phyloP scores from a whole-genome alignment of 1,140 invertebrate genomes.

The Drosophila sucinea region DNA sequence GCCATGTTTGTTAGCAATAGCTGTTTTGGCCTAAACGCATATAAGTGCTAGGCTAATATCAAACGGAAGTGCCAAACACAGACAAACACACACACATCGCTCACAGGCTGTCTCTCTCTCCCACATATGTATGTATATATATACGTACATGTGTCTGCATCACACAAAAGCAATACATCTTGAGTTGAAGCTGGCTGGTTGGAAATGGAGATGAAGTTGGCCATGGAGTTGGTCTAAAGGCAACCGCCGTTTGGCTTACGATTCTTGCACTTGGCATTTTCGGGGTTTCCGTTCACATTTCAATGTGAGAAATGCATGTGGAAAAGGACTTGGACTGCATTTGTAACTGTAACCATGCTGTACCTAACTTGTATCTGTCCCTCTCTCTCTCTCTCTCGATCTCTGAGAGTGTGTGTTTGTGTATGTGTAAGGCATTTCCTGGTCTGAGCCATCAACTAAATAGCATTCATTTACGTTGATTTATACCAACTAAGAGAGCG shows the following conservation, averaged over 20 bases:
- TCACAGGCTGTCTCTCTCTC: neutral
- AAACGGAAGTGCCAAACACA: conserved; percentile 72
- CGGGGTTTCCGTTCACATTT: conserved; percentile 71
- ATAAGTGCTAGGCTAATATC: conserved; percentile 72
- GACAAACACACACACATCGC: conserved; percentile 31
- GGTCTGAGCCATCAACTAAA: conserved; percentile 77
- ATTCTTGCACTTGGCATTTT: conserved; percentile 56
- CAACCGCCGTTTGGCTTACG: conserved; percentile 50
- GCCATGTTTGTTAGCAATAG: conserved; percentile 13
- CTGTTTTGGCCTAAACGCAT: conserved; percentile 62
- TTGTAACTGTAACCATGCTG: conserved; percentile 59
- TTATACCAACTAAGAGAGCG: conserved; percentile 61
- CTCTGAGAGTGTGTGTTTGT: conserved; percentile 43
- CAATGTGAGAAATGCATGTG: conserved; percentile 73
- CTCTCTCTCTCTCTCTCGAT: conserved; percentile 10
- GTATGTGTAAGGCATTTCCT: conserved; percentile 79
- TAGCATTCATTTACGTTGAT: conserved; percentile 82
- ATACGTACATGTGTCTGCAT: conserved; percentile 11
- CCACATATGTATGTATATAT: conserved; percentile 14
- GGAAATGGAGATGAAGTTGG: neutral
- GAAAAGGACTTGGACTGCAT: conserved; percentile 73
- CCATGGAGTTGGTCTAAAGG: neutral
- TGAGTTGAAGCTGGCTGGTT: conserved; percentile 33
- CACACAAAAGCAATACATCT: conserved; percentile 68
- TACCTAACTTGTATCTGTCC: conserved; percentile 27